phyloP scores from a whole-genome alignment of 2,888 invertebrate species.

The Brenthis daphne region DNA sequence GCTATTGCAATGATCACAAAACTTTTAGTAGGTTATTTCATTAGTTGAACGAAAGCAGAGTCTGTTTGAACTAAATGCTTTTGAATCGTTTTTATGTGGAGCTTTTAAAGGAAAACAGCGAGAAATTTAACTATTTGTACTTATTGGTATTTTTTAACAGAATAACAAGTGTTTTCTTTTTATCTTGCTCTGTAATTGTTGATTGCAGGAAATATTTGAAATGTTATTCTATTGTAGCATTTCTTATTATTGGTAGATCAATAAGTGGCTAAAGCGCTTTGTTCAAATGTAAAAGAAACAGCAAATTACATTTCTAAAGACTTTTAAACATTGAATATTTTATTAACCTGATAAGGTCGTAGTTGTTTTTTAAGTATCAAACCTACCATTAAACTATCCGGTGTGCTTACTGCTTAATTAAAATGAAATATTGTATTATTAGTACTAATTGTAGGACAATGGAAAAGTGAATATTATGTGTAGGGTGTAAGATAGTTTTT shows the following conservation, averaged over 20 bases:
- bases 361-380: no score
- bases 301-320: no score
- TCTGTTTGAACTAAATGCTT: constrained; percentile 30
- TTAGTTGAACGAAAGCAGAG: constrained; percentile 26
- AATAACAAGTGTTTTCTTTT: neutral
- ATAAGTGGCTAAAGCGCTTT: neutral
- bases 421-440: no score
- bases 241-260: neutral
- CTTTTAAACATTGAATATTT: no score
- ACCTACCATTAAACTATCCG: no score
- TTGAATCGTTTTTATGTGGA: constrained; percentile 19
- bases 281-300: neutral
- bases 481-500: no score
- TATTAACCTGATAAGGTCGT: no score
- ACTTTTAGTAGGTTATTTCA: constrained; percentile 26
- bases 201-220: constrained; percentile 5
- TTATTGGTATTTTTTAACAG: constrained; percentile 1
- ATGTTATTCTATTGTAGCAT: constrained; percentile 2
- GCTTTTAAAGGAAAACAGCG: constrained; percentile 22
- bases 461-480: no score
- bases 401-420: no score
- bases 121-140: constrained; percentile 16
- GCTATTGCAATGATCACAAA: constrained; percentile 25
- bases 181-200: constrained; percentile 14
- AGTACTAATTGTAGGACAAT: no score